These are phyloP conservation scores for Athripsodes cinereus DNA, from an alignment of 2,888 invertebrate genomes.

Conservation along the genomic window DNA sequence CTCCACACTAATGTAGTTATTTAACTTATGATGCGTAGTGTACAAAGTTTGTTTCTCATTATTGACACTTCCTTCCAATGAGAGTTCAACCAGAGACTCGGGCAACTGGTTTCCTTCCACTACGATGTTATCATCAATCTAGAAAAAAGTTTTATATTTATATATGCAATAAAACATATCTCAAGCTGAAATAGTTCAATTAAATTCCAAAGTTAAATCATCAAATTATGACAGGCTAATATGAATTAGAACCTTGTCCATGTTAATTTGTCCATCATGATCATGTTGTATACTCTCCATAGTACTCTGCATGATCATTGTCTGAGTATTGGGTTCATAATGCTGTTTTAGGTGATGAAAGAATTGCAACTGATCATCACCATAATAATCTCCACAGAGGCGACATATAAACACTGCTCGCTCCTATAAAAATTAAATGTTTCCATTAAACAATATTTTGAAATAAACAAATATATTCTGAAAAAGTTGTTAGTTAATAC, in stretches of 20 bases:
- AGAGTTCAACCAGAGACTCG: slow-evolving; percentile 46
- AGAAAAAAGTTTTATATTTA: slow-evolving; percentile 9
- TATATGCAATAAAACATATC: background rate
- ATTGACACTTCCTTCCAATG: slow-evolving; percentile 42
- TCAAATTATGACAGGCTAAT: no score
- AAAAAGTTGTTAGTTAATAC: background rate
- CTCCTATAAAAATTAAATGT: slow-evolving; percentile 33
- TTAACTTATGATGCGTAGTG: slow-evolving; percentile 41
- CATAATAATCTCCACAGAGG: slow-evolving; percentile 68
- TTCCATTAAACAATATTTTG: background rate
- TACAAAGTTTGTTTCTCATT: slow-evolving; percentile 41
- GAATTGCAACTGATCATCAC: slow-evolving; percentile 70
- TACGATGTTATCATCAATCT: slow-evolving; percentile 35
- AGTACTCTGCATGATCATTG: slow-evolving; percentile 42
- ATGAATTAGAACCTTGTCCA: slow-evolving; percentile 50
- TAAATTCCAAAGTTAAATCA: no score
- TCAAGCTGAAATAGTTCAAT: background rate
- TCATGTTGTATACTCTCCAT: slow-evolving; percentile 31
- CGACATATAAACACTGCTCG: slow-evolving; percentile 63
- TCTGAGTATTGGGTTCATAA: slow-evolving; percentile 59
- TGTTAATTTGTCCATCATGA: slow-evolving; percentile 31
- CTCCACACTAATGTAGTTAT: slow-evolving; percentile 15
- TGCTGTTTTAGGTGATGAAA: slow-evolving; percentile 80
- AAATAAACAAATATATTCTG: background rate
- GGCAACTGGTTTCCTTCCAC: slow-evolving; percentile 45